Percentiles rank a stretch among this genome's conserved stretches.
Evolutionary conservation across 2,797 vertebrate species (phyloP).

Genomic region (Propithecus perrieri): DNA sequence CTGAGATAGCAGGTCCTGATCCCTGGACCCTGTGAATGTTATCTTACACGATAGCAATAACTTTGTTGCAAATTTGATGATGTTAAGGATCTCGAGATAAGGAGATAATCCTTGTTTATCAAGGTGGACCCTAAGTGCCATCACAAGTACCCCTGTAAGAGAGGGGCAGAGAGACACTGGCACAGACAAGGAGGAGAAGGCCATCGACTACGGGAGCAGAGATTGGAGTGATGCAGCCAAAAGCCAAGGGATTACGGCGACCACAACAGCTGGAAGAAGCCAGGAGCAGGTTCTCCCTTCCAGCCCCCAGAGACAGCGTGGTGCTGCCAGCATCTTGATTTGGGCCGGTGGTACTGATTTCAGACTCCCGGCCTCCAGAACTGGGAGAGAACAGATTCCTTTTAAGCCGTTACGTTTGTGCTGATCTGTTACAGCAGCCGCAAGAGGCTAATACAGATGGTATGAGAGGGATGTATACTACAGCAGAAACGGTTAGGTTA

Average conservation of each 20-base stretch:
- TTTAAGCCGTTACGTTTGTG: background rate
- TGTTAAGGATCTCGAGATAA: background rate
- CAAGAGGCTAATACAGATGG: fast-evolving
- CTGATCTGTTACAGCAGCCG: background rate
- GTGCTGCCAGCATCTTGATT: too few species aligned
- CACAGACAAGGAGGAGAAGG: background rate
- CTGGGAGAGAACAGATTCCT: background rate
- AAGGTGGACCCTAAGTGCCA: too few species aligned
- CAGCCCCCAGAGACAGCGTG: background rate
- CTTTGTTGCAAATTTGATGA: background rate
- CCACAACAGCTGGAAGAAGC: background rate
- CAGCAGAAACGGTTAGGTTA: background rate
- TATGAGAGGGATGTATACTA: fast-evolving
- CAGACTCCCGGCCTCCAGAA: background rate
- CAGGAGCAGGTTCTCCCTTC: background rate
- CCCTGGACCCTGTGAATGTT: background rate
- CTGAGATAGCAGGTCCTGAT: background rate
- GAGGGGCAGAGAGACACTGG: background rate
- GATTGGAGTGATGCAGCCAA: fast-evolving
- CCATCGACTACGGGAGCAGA: fast-evolving
- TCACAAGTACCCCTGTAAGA: background rate
- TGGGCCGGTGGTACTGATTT: background rate
- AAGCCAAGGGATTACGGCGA: background rate
- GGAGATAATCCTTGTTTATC: background rate
- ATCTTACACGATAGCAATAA: background rate